Conservation (phyloP, 2,888 invertebrate genomes). For the Hedya salicella region DNA sequence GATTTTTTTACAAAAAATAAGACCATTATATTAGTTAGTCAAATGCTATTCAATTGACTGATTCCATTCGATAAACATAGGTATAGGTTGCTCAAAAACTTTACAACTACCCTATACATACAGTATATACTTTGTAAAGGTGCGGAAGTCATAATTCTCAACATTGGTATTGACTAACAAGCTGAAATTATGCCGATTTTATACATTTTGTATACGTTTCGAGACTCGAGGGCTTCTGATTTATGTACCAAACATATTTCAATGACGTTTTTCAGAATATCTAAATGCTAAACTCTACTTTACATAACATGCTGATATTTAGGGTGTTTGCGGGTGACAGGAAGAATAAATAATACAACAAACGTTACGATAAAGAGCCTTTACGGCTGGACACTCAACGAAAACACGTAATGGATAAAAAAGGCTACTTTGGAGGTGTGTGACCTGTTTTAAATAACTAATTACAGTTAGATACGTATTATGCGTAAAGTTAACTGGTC, state of each 20-base stretch:
- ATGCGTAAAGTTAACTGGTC: constrained; percentile 8
- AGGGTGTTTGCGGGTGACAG: constrained; percentile 41
- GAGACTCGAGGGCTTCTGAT: constrained; percentile 1
- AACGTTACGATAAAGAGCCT: constrained; percentile 40
- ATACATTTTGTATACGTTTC: neutral
- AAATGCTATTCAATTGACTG: too few relatives aligned
- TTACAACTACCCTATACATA: neutral
- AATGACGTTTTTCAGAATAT: neutral
- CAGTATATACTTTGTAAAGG: neutral
- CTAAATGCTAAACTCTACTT: constrained; percentile 51
- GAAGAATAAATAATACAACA: constrained; percentile 43
- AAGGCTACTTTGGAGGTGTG: constrained; percentile 2
- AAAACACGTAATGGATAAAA: constrained; percentile 22
- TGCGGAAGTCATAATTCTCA: neutral
- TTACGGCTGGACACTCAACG: constrained; percentile 31
- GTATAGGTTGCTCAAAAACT: too few relatives aligned
- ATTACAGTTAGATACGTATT: constrained; percentile 4
- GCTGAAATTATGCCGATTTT: neutral
- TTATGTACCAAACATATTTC: neutral
- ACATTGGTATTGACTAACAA: constrained; percentile 13
- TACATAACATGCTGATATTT: constrained; percentile 59
- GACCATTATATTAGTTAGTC: too few relatives aligned
- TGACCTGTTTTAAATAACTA: constrained; percentile 10
- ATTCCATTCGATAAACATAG: too few relatives aligned
- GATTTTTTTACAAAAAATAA: too few relatives aligned